A percentile compares a stretch with the other conserved stretches of the same genome.
Evolutionary conservation across 2,888 invertebrate genomes (phyloP).

Genomic region (Rhagophthalmus giganteus): DNA sequence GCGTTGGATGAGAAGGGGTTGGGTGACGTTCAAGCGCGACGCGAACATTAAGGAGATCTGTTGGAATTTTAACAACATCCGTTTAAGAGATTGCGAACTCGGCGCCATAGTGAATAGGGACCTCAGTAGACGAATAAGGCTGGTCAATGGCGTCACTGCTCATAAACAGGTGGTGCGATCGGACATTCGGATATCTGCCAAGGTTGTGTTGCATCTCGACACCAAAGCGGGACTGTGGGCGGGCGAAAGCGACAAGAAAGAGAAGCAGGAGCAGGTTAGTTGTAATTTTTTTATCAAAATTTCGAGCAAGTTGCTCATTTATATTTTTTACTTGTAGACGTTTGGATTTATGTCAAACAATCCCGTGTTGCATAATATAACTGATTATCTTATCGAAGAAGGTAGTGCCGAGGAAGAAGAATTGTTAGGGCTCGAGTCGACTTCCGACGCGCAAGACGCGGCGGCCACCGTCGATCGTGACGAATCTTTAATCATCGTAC

Average conservation of each 20-base stretch:
- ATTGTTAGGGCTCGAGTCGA: conserved; percentile 70
- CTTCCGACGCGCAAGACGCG: conserved; percentile 54
- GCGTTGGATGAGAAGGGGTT: conserved; percentile 94
- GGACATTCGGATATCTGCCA: conserved; percentile 90
- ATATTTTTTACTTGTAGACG: conserved; percentile 52
- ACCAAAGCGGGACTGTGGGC: conserved; percentile 79
- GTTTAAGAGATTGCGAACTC: conserved; percentile 88
- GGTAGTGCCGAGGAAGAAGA: conserved; percentile 98
- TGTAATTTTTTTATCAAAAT: neutral
- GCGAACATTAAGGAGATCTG: conserved; percentile 99
- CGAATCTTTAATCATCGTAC: conserved; percentile 70
- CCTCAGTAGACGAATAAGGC: conserved; percentile 88
- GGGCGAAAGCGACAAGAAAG: conserved; percentile 56
- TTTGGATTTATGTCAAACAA: conserved; percentile 82
- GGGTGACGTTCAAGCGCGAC: conserved; percentile 96
- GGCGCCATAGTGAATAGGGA: conserved; percentile 97
- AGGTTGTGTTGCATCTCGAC: conserved; percentile 89
- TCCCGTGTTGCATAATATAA: conserved; percentile 94
- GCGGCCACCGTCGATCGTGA: conserved; percentile 68
- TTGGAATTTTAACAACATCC: conserved; percentile 95
- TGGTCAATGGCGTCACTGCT: conserved; percentile 86
- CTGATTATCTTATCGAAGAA: conserved; percentile 97
- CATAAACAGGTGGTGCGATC: conserved; percentile 87
- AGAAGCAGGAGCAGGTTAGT: conserved; percentile 46
- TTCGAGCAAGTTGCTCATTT: neutral